Base-by-base conservation (phyloP, 2,113 vertebrate species). In the Rhadina sibilatrix region DNA sequence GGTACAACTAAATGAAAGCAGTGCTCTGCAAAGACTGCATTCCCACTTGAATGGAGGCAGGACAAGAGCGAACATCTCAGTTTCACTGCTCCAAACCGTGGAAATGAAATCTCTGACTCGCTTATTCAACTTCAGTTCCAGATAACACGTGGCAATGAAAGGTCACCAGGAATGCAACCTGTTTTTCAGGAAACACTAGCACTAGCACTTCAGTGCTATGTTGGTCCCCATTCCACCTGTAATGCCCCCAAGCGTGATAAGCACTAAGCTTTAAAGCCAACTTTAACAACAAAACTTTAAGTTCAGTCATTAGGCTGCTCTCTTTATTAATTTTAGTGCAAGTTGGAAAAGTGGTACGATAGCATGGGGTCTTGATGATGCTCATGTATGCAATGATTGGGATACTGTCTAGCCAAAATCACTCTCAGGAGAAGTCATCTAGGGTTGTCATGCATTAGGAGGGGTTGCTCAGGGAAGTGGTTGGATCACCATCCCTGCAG, bases 1-100 rank as follows among this genome's bases (percentile, higher is more conserved):
- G 86, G 90, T 70, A 90, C 15, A 68, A 79, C 78, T 94, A 95
- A 97, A 97, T 96, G 77, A 96, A 96, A 96, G 96, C 63, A 64
- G 53, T 10, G 72, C 92, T 97, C 96, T 97, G 85, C 85, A 89
- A 92, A 94, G 89, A 86, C 68, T 96, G 74, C 83, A 72, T 92
- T 96, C 30, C 46, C 8, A 15, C 75, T 81, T 83, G 87, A 93
- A 92, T 66, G 83, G 24, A 50, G 52, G 56, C 82, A 91, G 47
- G 59, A 95, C 72, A 35, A 84, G 61, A 69, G 25, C 1, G 2
- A 83, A 81, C 60, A 53, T 90, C 86, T 94, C 74, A 77, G 70
- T 87, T 70, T 65, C 68, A 70, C 25, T 59, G 83, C 89, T 96
- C 94, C 86, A 89, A 92, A 83, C 14, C 7, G 1, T 25, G 56